Conservation (phyloP, 2,113 vertebrate genomes). For the Gobiocypris rarus region DNA sequence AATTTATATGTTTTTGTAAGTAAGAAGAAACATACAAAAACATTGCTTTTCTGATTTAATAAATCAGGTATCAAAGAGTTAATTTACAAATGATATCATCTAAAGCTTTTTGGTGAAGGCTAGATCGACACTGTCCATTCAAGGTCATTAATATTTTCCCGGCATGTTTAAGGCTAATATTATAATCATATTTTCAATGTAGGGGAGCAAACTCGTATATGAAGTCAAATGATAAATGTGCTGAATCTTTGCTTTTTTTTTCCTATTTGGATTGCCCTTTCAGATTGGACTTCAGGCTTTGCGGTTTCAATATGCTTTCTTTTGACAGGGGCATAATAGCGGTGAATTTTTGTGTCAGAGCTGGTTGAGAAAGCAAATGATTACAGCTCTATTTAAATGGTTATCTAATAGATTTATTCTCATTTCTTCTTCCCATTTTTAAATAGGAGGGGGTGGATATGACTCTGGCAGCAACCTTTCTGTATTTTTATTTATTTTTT, state of each 20-base stretch:
- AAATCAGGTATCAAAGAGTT: neutral
- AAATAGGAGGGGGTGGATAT: conserved; percentile 31
- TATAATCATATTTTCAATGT: neutral
- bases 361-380: conserved; percentile 50
- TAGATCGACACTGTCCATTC: conserved; percentile 58
- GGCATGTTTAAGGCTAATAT: neutral
- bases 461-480: neutral
- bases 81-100: conserved; percentile 59
- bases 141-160: conserved; percentile 46
- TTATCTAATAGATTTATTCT: conserved; percentile 32
- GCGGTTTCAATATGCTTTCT: conserved; percentile 30
- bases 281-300: neutral
- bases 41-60: neutral
- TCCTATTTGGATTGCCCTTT: conserved; percentile 27
- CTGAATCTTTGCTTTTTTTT: neutral
- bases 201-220: conserved; percentile 12
- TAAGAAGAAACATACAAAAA: neutral
- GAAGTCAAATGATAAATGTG: conserved; percentile 1
- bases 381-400: conserved; percentile 38
- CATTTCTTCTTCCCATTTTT: conserved; percentile 27
- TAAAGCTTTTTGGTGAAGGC: conserved; percentile 60
- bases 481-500: conserved; percentile 1
- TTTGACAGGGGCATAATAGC: conserved; percentile 42
- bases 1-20: neutral
- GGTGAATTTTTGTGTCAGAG: conserved; percentile 52